phyloP scores from a whole-genome alignment of 1,140 invertebrate species.

The Drosophila nebulosa region DNA sequence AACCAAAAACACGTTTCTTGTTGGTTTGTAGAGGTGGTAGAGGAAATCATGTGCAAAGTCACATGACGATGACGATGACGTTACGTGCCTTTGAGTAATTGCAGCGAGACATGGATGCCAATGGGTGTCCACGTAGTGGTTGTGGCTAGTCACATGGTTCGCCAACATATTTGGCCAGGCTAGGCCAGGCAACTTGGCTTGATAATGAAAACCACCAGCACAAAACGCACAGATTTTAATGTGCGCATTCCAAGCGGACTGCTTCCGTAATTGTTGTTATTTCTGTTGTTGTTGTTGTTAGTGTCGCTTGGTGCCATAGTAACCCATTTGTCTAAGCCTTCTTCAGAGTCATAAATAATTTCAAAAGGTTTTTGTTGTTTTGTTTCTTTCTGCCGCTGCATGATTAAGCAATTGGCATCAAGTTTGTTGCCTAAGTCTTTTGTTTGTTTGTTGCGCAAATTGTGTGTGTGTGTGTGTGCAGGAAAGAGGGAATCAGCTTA shows the following conservation, averaged over 20 bases:
- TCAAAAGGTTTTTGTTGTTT: constrained; percentile 18
- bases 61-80: constrained; percentile 53
- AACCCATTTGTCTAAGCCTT: constrained; percentile 49
- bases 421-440: constrained; percentile 76
- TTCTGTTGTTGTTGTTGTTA: constrained; percentile 9
- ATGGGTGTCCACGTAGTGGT: constrained; percentile 26
- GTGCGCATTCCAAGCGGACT: constrained; percentile 46
- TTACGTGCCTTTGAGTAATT: constrained; percentile 70
- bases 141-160: constrained; percentile 2
- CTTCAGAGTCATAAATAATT: constrained; percentile 29
- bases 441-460: constrained; percentile 63
- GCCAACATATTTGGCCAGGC: constrained; percentile 51
- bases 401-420: constrained; percentile 70
- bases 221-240: constrained; percentile 52
- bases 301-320: constrained; percentile 28
- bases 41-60: constrained; percentile 76
- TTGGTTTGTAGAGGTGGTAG: constrained; percentile 59
- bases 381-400: constrained; percentile 32
- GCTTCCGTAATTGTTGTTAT: constrained; percentile 48
- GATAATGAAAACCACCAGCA: constrained; percentile 62
- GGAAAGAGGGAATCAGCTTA: constrained; percentile 36
- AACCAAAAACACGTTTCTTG: constrained; percentile 40
- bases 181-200: constrained; percentile 41
- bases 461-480: constrained; percentile 25
- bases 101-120: constrained; percentile 60